These are phyloP conservation scores for Nylanderia fulva DNA, from an alignment of 1,140 invertebrate species.

Conservation along the genomic window DNA sequence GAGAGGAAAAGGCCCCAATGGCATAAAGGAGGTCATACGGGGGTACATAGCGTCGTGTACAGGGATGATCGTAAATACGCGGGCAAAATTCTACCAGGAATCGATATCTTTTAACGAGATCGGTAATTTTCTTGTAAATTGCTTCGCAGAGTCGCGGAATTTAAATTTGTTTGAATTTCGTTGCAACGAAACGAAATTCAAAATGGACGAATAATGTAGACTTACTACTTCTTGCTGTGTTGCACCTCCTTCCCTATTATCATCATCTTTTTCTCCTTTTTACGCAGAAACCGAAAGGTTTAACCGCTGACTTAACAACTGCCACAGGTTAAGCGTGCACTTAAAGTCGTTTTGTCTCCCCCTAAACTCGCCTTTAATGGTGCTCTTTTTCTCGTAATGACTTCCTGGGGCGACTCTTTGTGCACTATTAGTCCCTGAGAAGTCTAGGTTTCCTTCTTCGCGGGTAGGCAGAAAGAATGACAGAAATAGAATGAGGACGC, in stretches of 20 bases:
- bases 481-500: background rate
- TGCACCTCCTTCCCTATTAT: conserved; percentile 18
- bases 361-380: conserved; percentile 62
- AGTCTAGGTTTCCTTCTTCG: conserved; percentile 45
- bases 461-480: background rate
- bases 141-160: background rate
- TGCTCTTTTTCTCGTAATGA: conserved; percentile 60
- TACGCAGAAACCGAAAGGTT: conserved; percentile 15
- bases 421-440: conserved; percentile 61
- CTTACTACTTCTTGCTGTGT: conserved; percentile 11
- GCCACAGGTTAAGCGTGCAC: conserved; percentile 57
- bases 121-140: background rate
- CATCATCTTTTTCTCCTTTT: background rate
- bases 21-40: conserved; percentile 4
- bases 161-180: background rate
- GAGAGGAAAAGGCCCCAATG: background rate
- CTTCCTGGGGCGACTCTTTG: conserved; percentile 52
- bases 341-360: conserved; percentile 48
- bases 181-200: background rate
- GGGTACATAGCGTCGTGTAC: background rate
- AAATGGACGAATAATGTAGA: background rate
- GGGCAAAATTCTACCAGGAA: background rate
- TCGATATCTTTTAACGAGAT: background rate
- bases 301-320: conserved; percentile 56
- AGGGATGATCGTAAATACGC: conserved; percentile 24